Conservation (phyloP, 2,888 invertebrate genomes). For the Leptopilina syphax region DNA sequence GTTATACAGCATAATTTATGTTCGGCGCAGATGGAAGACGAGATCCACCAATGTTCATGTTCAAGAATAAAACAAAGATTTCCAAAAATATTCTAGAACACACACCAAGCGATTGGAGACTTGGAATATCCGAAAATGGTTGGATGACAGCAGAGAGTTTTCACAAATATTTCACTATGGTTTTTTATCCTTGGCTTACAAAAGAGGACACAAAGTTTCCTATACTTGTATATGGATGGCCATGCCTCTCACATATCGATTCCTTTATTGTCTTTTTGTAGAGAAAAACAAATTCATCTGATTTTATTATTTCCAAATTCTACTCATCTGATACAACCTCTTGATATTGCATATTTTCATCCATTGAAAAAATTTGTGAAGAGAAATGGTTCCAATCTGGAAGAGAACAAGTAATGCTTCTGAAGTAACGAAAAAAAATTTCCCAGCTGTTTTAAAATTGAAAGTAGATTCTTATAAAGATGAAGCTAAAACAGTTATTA, state of each 20-base stretch:
- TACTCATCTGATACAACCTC: background rate
- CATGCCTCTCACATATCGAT: conserved; percentile 70
- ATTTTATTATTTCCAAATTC: background rate
- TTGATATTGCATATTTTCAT: conserved; percentile 6
- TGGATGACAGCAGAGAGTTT: conserved; percentile 73
- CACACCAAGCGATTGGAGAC: conserved; percentile 64
- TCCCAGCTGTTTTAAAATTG: background rate
- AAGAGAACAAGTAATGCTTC: background rate
- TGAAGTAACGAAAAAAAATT: background rate
- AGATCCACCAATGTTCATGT: conserved; percentile 59
- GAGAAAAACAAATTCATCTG: background rate
- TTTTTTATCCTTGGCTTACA: conserved; percentile 68
- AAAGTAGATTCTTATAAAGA: background rate
- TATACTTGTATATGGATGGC: conserved; percentile 71
- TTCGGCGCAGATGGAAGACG: conserved; percentile 58
- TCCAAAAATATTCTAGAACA: conserved; percentile 23
- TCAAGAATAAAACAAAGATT: conserved; percentile 59
- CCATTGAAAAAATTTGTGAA: background rate
- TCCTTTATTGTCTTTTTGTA: conserved; percentile 51
- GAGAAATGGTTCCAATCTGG: background rate
- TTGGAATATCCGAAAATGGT: conserved; percentile 70
- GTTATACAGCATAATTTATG: conserved; percentile 58
- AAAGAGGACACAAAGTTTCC: conserved; percentile 64
- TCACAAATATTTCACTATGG: conserved; percentile 70
- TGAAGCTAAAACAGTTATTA: background rate